phyloP scores from a whole-genome alignment of 2,113 vertebrate species.

The Leucosticte australis region DNA sequence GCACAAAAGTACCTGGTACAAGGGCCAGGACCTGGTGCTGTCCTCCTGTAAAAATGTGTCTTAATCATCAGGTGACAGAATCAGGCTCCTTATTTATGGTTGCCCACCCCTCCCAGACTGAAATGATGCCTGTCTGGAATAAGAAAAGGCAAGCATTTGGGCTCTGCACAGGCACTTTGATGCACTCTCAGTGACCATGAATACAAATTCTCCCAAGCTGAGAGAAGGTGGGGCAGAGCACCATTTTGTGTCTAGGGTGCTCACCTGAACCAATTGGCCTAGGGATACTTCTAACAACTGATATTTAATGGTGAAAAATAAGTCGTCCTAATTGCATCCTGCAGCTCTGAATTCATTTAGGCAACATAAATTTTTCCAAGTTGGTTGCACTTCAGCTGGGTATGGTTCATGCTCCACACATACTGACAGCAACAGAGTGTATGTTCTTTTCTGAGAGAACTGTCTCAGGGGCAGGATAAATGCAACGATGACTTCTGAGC shows the following conservation, averaged over 20 bases:
- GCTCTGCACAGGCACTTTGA: background rate
- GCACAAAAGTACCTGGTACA: background rate
- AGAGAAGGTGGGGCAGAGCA: background rate
- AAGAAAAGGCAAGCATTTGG: background rate
- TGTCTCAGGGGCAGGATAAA: background rate
- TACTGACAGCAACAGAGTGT: background rate
- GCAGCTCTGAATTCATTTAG: background rate
- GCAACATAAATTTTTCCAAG: background rate
- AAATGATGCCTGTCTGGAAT: background rate
- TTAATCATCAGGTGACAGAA: background rate
- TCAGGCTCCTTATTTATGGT: background rate
- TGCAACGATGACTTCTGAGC: background rate
- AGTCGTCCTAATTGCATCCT: background rate
- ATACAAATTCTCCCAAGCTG: background rate
- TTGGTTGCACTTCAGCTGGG: background rate
- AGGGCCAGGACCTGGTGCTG: background rate
- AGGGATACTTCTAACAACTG: background rate
- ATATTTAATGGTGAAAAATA: background rate
- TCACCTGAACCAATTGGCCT: background rate
- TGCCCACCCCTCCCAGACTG: background rate
- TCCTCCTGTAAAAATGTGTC: background rate
- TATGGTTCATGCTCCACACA: background rate
- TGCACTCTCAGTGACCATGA: rapidly evolving
- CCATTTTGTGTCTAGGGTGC: background rate
- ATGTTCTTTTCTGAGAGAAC: background rate